A percentile compares a stretch with the other conserved stretches of the same genome.
Conservation (phyloP, 2,888 invertebrate genomes). For the Bugula neritina region DNA sequence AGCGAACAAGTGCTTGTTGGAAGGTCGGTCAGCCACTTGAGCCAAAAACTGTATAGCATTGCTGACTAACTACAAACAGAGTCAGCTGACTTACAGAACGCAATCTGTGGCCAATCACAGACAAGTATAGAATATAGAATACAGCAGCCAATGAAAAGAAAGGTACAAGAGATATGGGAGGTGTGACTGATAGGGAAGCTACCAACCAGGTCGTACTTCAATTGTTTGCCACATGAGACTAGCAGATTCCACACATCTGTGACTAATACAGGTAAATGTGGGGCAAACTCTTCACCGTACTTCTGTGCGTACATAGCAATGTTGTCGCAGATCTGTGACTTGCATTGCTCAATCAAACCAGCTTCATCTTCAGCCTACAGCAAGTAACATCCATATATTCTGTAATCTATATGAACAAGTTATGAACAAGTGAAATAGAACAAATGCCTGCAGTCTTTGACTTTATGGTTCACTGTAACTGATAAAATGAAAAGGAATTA, state of each 20-base stretch:
- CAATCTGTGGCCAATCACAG: too few species aligned
- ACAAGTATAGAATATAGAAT: too few species aligned
- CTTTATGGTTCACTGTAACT: too few species aligned
- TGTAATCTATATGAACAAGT: too few species aligned
- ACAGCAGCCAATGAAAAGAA: too few species aligned
- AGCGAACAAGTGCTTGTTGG: conserved; percentile 82
- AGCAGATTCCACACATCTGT: conserved; percentile 86
- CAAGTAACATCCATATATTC: too few species aligned
- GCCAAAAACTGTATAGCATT: conserved; percentile 92
- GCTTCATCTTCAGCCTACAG: conserved; percentile 73
- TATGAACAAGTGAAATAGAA: too few species aligned
- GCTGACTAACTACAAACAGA: conserved; percentile 72
- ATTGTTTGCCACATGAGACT: conserved; percentile 73
- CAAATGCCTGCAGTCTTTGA: too few species aligned
- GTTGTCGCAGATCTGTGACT: conserved; percentile 93
- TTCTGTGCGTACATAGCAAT: conserved; percentile 88
- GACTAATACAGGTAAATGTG: conserved; percentile 85
- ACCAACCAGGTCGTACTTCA: conserved; percentile 82
- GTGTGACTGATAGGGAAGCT: too few species aligned
- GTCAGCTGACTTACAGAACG: too few species aligned
- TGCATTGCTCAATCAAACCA: conserved; percentile 80
- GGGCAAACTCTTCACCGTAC: conserved; percentile 93
- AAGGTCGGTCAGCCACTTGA: conserved; percentile 83
- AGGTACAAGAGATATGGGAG: too few species aligned
- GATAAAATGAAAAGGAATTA: too few species aligned